Evolutionary conservation across 2,888 invertebrate species (phyloP).

Genomic region (Mesorhabditis belari): DNA sequence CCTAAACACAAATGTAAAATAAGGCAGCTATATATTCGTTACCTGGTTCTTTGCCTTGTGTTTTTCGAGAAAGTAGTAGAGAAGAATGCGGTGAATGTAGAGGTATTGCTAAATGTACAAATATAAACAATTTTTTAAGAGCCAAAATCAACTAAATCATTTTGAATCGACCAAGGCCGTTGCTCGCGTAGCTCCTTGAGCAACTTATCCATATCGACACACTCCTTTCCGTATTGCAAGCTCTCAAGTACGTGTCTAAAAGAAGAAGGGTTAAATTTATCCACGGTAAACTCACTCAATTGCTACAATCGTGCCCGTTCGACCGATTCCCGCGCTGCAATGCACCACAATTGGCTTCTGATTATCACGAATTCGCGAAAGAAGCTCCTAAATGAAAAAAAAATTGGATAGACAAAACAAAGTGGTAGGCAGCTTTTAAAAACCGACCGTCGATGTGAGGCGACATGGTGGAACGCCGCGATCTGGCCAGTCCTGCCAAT

Average conservation of each 20-base stretch:
- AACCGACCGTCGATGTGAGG: conserved; percentile 18
- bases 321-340: conserved; percentile 17
- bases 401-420: neutral
- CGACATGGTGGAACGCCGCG: conserved; percentile 24
- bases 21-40: neutral
- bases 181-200: conserved; percentile 17
- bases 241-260: conserved; percentile 4
- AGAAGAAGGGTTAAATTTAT: conserved; percentile 5
- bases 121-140: neutral
- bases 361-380: conserved; percentile 16
- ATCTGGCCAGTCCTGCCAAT: conserved; percentile 39
- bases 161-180: conserved; percentile 18
- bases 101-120: conserved; percentile 24
- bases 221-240: conserved; percentile 13
- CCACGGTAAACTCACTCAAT: conserved; percentile 21
- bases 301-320: conserved; percentile 31
- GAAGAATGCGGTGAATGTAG: conserved; percentile 37
- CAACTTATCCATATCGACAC: conserved; percentile 10
- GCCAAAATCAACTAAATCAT: conserved; percentile 8
- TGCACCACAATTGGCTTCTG: conserved; percentile 16
- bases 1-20: neutral
- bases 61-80: conserved; percentile 35
- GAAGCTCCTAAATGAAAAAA: conserved; percentile 15
- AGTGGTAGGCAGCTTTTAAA: neutral
- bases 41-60: conserved; percentile 9